Conservation (phyloP, 2,797 vertebrate genomes). For the Rousettus madagascariensis region DNA sequence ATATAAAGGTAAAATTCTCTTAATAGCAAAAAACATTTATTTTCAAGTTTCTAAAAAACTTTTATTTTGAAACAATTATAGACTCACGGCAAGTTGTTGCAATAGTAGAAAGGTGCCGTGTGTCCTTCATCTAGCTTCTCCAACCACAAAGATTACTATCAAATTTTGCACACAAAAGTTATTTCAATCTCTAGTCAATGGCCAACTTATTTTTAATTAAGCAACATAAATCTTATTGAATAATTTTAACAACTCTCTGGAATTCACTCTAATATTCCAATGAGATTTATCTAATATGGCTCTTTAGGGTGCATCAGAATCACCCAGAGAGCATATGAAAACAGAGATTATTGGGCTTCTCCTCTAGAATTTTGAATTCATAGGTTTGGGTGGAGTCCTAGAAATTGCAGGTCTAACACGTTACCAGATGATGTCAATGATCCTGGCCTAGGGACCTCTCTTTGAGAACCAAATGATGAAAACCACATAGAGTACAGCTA, state of each 20-base stretch:
- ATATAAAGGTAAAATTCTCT: neutral
- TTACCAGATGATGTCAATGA: neutral
- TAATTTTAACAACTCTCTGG: neutral
- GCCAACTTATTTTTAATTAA: conserved; percentile 21
- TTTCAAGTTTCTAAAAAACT: neutral
- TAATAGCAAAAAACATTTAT: neutral
- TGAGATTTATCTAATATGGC: neutral
- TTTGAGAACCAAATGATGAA: neutral
- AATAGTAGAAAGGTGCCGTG: neutral
- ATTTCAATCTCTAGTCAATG: neutral
- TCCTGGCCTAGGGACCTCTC: neutral
- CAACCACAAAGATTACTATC: neutral
- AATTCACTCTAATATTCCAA: neutral
- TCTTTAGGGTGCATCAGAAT: neutral
- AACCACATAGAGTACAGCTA: neutral
- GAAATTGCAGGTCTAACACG: neutral
- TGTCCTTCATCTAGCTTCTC: neutral
- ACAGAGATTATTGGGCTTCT: neutral
- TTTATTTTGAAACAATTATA: conserved; percentile 13
- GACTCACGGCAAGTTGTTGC: neutral
- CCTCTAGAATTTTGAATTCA: neutral
- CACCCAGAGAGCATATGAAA: neutral
- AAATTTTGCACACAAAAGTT: neutral
- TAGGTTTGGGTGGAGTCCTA: neutral
- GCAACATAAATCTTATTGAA: neutral